Percentiles rank a stretch among this genome's conserved stretches.
Conservation (phyloP, 2,113 vertebrate genomes). For the Mionectes macconnelli region DNA sequence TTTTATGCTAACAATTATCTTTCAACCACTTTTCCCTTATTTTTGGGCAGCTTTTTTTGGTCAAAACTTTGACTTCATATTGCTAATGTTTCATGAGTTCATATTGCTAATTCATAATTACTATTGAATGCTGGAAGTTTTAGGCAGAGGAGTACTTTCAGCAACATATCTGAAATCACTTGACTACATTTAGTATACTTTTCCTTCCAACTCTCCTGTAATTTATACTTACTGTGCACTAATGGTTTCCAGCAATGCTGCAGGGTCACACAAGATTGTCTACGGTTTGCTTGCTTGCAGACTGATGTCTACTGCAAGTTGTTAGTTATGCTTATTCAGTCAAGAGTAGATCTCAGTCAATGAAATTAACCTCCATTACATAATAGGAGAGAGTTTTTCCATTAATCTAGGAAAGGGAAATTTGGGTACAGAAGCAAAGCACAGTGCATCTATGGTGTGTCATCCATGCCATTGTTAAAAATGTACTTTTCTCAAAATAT, state of each 20-base stretch:
- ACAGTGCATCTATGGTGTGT: neutral
- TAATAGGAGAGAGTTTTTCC: neutral
- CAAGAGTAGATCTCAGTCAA: neutral
- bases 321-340: neutral
- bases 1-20: neutral
- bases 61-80: neutral
- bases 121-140: neutral
- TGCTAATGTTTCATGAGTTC: neutral
- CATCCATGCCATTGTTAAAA: neutral
- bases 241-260: neutral
- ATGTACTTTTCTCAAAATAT: neutral
- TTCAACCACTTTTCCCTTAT: neutral
- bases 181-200: neutral
- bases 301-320: neutral
- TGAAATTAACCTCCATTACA: neutral
- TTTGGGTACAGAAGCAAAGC: neutral
- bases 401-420: neutral
- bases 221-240: accelerated
- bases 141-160: neutral
- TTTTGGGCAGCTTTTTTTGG: neutral
- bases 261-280: neutral
- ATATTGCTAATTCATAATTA: neutral
- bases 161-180: neutral
- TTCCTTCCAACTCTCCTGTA: neutral
- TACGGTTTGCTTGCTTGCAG: neutral